Evolutionary conservation across 2,888 invertebrate species (phyloP), one percentile per base, ranked within the genome.

Genomic region (Mactromeris polynyma): DNA sequence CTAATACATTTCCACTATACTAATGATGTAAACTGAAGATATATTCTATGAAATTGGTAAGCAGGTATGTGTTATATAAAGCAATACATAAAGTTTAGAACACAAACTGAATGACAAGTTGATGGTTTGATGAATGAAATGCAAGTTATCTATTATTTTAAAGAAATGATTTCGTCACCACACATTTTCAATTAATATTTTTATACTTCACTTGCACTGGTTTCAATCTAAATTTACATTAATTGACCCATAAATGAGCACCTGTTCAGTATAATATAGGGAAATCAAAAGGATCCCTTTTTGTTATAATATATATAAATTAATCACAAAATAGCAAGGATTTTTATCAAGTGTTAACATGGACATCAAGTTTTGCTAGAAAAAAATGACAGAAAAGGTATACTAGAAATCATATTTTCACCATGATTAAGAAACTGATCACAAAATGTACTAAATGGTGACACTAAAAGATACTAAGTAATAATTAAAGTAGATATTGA

Each of bases 71-170:
- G 31, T 36, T 33, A 73, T 19, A 73, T 36, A 73, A 73, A 73
- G 73, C 73, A 73, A 64, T 36, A 73, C 33, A 33, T 73, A 33
- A 73, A 73, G 14, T 73, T 73, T 19, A 73, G 73, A 73, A 73
- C 73, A 73, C 31, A 73, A 73, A 73, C 2, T 73, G n/a, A 73
- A 73, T 73, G 73, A 36, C 36, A 73, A 73, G 17, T 33, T 14
- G 2, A 73, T 73, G 33, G 36, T 73, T 73, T 19, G 4, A 36
- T 73, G 73, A 26, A 26, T 64, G 11, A 26, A 64, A 64, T 26
- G 26, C 1, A 9, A 64, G 6, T n/a, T 26, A 26, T 26, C 26
- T 6, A 64, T 26, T 64, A 26, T 26, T 64, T 64, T 64, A 26
- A 46, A 64, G 26, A 64, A 9, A 64, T 26, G 26, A 64, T 64